Evolutionary conservation across 2,888 invertebrate species (phyloP), one percentile per base, ranked within the genome.

Genomic region (Chrysotoxum bicinctum): DNA sequence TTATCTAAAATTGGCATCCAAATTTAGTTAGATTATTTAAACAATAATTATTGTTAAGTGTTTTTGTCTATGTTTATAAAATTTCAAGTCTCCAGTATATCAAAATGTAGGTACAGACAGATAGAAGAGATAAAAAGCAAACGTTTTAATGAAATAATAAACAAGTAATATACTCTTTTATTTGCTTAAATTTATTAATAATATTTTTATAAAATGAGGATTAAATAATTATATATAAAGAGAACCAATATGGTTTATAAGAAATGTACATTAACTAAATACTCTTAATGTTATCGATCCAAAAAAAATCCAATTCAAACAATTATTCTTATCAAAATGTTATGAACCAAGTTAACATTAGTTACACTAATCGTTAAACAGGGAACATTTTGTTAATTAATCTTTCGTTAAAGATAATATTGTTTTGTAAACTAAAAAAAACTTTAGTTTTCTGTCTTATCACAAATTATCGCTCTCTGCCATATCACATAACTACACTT

Each of bases 191-290:
- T 23, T 50, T 26, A 50, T 50, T 50, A 12, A 23, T 60, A 37
- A 19, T 21, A 40, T 10, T 23, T 60, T 60, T 0, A 60, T 40
- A 40, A 37, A 26, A 40, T 60, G 5, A 26, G 10, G 40, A 26
- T 60, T n/a, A 40, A 60, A 21, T 12, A 16, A 19, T 54, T 32
- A 10, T n/a, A 9, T 6, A 37, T 9, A 40, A 43, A 32, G 30
- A 10, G 19, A 64, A 64, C 64, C 64, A 64, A 64, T 64, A 64
- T 64, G 64, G 64, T 45, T 64, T 14, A 64, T 64, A 45, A 45
- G n/a, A 7, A 64, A 19, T 32, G 14, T 10, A 43, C 9, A 60
- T 32, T 10, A 30, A 26, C 3, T 19, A 32, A 56, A 5, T 3
- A 19, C 0, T 19, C 1, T n/a, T 32, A 35, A 56, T 19, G 3